Evolutionary conservation across 2,797 vertebrate genomes (phyloP).

Genomic region (Gymnodraco acuticeps): DNA sequence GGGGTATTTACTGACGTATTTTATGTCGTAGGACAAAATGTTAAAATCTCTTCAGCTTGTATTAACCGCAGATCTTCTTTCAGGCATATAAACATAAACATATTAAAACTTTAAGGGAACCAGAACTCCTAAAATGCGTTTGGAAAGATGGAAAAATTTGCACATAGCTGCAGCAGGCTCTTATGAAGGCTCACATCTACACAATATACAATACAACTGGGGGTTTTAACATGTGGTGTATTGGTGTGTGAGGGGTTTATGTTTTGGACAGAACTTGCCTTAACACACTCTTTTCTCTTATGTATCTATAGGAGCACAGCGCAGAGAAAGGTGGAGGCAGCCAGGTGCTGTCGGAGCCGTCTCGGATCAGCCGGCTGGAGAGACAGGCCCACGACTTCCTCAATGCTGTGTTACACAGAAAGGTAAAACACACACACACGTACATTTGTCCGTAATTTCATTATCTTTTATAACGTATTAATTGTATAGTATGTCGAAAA

Average conservation of each 20-base stretch:
- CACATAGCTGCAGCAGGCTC: not conserved
- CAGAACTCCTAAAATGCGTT: too few relatives aligned
- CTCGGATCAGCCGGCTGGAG: constrained; percentile 94
- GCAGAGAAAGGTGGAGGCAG: constrained; percentile 91
- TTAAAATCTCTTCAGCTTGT: too few relatives aligned
- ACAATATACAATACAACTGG: too few relatives aligned
- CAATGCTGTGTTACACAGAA: constrained; percentile 99
- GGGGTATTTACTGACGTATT: too few relatives aligned
- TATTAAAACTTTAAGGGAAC: too few relatives aligned
- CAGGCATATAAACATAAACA: too few relatives aligned
- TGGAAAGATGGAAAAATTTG: not conserved
- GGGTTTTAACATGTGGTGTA: not conserved
- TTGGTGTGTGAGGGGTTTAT: not conserved
- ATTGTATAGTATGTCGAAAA: too few relatives aligned
- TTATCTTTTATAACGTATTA: not conserved
- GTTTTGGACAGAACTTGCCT: not conserved
- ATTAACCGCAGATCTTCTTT: too few relatives aligned
- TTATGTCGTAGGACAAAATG: too few relatives aligned
- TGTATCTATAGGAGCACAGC: constrained; percentile 86
- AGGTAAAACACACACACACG: constrained; percentile 82
- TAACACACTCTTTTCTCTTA: constrained; percentile 3
- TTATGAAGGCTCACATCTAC: not conserved
- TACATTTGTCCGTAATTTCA: not conserved
- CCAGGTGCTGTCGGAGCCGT: constrained; percentile 91
- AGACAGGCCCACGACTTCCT: constrained; percentile 98